Evolutionary conservation across 2,113 vertebrate genomes (phyloP).

Genomic region (Furnarius figulus): DNA sequence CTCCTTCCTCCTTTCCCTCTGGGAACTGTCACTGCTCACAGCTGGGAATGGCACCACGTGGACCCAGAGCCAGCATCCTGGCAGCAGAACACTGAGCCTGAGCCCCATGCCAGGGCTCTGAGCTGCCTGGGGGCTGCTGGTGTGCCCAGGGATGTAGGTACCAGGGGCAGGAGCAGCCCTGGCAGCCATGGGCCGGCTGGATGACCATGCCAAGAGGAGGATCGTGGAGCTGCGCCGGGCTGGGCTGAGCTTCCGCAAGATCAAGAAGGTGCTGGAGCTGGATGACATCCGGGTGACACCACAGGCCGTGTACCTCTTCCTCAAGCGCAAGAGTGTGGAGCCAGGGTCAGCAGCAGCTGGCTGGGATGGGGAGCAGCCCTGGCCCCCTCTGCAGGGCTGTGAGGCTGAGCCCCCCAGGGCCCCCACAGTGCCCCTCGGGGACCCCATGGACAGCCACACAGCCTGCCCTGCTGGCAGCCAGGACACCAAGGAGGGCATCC

Average conservation of each 20-base stretch:
- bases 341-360: not conserved
- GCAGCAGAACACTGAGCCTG: not conserved
- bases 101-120: rapidly evolving
- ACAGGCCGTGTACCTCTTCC: constrained; percentile 85
- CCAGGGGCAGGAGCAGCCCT: not conserved
- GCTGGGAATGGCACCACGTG: not conserved
- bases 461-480: not conserved
- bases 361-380: constrained; percentile 75
- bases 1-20: not conserved
- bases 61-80: rapidly evolving
- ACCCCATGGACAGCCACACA: not conserved
- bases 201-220: constrained; percentile 83
- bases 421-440: not conserved
- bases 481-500: constrained; percentile 73
- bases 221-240: constrained; percentile 85
- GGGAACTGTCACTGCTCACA: not conserved
- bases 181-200: constrained; percentile 83
- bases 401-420: not conserved
- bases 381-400: constrained; percentile 42
- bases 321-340: constrained; percentile 79
- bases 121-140: not conserved
- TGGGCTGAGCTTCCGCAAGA: constrained; percentile 85
- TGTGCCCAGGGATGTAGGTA: not conserved
- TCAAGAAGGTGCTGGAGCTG: constrained; percentile 87
- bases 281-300: constrained; percentile 85